Conservation (phyloP, 2,888 invertebrate genomes). For the Trichacis sp. region DNA sequence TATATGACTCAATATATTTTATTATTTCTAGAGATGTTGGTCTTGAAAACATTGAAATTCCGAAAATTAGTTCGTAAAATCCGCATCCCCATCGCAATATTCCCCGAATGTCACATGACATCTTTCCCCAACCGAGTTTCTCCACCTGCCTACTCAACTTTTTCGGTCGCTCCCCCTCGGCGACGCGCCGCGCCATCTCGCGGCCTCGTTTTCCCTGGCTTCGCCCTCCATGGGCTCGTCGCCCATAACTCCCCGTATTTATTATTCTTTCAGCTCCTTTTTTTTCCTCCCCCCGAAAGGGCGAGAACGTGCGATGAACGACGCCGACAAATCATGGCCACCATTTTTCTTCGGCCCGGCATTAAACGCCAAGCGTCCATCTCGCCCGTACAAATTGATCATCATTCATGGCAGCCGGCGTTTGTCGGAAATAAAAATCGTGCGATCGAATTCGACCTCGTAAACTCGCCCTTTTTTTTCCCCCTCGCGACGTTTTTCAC, state of each 20-base stretch:
- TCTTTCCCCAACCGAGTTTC: slow-evolving; percentile 47
- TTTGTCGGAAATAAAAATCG: slow-evolving; percentile 13
- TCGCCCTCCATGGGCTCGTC: slow-evolving; percentile 32
- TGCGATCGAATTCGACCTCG: slow-evolving; percentile 11
- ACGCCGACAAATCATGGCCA: slow-evolving; percentile 34
- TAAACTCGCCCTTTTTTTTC: slow-evolving; percentile 7
- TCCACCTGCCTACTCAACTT: slow-evolving; percentile 11
- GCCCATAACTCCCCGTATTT: slow-evolving; percentile 42
- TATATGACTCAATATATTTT: no score
- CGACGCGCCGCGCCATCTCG: slow-evolving; percentile 27
- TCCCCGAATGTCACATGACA: slow-evolving; percentile 44
- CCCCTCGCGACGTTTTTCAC: neutral
- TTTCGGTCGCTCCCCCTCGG: slow-evolving; percentile 15
- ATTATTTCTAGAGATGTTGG: no score
- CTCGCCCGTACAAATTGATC: slow-evolving; percentile 20
- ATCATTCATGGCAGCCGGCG: slow-evolving; percentile 10
- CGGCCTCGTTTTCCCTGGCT: slow-evolving; percentile 34
- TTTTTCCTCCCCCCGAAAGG: slow-evolving; percentile 3
- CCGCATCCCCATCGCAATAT: no score
- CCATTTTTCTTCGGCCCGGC: slow-evolving; percentile 32
- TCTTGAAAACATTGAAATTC: no score
- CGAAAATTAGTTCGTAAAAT: no score
- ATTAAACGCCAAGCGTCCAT: slow-evolving; percentile 20
- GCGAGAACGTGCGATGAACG: slow-evolving; percentile 18
- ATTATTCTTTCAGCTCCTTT: slow-evolving; percentile 20